These are phyloP conservation scores for Tragopan temminckii DNA, from an alignment of 2,797 vertebrate species.

Conservation along the genomic window DNA sequence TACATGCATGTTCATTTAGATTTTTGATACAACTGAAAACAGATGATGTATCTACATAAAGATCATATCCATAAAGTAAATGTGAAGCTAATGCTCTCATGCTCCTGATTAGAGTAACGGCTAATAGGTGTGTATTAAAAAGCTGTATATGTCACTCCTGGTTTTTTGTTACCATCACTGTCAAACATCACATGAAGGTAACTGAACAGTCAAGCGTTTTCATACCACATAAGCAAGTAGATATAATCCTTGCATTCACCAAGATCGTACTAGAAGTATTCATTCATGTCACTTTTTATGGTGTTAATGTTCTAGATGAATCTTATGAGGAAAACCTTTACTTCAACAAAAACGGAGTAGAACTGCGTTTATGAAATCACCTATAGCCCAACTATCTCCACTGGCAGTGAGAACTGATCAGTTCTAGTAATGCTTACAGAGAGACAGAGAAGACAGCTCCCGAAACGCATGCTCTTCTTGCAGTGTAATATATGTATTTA, in stretches of 20 bases:
- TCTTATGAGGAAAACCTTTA: not conserved
- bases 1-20: not conserved
- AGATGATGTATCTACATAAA: not conserved
- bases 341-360: not conserved
- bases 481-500: not conserved
- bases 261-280: not conserved
- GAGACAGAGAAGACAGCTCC: not conserved
- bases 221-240: not conserved
- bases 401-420: not conserved
- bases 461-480: not conserved
- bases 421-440: not conserved
- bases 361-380: not conserved
- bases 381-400: not conserved
- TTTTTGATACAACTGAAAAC: not conserved
- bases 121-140: not conserved
- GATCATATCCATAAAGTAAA: not conserved
- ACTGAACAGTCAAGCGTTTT: not conserved
- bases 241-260: not conserved
- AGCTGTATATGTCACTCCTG: not conserved
- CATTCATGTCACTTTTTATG: not conserved
- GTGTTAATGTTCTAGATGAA: not conserved
- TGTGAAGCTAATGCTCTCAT: not conserved
- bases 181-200: not conserved
- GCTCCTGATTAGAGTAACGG: not conserved
- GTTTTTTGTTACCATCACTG: not conserved